Conservation (phyloP, 1,140 invertebrate genomes). For the Colletes gigas region DNA sequence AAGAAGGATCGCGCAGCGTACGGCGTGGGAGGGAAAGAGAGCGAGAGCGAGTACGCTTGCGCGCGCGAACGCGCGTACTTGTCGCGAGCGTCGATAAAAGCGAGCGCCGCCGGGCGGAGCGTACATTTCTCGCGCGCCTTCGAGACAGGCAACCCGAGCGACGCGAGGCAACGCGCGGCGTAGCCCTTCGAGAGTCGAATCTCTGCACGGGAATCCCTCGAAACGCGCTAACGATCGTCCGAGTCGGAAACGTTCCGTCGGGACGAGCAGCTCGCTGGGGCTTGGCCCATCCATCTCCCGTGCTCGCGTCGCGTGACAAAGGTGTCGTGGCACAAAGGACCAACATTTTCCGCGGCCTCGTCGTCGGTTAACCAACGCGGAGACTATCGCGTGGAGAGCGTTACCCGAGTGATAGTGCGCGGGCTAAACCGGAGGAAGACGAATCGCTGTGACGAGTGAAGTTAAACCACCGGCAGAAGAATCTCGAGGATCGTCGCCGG, state of each 20-base stretch:
- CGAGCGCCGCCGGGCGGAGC: conserved; percentile 64
- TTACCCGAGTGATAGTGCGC: neutral
- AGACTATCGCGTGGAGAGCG: neutral
- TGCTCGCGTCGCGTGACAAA: conserved; percentile 10
- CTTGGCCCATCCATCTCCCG: neutral
- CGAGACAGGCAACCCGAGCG: conserved; percentile 66
- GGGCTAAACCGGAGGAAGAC: neutral
- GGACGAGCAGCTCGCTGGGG: neutral
- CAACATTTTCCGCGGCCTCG: no score
- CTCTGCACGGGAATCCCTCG: neutral
- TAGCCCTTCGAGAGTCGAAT: neutral
- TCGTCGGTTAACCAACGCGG: neutral
- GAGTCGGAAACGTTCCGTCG: neutral
- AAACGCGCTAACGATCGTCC: neutral
- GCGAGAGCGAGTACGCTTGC: conserved; percentile 33
- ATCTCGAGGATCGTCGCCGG: neutral
- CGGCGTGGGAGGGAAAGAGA: neutral
- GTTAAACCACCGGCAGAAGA: conserved; percentile 20
- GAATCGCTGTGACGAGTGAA: conserved; percentile 3
- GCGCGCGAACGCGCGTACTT: conserved; percentile 63
- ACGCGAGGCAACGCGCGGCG: conserved; percentile 25
- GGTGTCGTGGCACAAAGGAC: conserved; percentile 13
- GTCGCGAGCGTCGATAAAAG: conserved; percentile 73
- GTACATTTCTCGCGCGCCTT: conserved; percentile 76
- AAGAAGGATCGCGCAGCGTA: neutral